Percentiles rank a stretch among this genome's conserved stretches.
phyloP scores from a whole-genome alignment of 2,113 vertebrate species.

The Bambusicola thoracicus region DNA sequence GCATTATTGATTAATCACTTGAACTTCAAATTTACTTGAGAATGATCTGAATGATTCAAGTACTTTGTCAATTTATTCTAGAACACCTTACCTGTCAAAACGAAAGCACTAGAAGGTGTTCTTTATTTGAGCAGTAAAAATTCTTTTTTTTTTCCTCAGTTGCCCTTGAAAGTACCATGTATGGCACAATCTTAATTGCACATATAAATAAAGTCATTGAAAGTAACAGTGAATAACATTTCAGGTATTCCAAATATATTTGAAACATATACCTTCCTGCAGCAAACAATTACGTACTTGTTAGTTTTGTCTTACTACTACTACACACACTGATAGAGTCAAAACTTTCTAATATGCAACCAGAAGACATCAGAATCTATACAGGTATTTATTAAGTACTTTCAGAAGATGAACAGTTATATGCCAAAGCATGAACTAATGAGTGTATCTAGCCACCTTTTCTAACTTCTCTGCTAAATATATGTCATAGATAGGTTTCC shows the following conservation, averaged over 20 bases:
- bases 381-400: background rate
- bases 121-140: slow-evolving; percentile 15
- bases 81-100: slow-evolving; percentile 63
- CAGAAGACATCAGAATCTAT: background rate
- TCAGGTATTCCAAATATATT: background rate
- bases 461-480: background rate
- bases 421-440: background rate
- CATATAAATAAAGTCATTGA: background rate
- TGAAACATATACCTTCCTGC: background rate
- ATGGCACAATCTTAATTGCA: background rate
- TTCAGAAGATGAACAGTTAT: background rate
- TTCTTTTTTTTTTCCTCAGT: background rate
- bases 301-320: background rate
- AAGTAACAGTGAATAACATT: background rate
- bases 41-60: slow-evolving; percentile 55
- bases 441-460: background rate
- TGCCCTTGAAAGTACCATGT: background rate
- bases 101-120: slow-evolving; percentile 28
- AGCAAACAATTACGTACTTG: background rate
- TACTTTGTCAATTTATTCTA: slow-evolving; percentile 70
- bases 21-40: slow-evolving; percentile 70
- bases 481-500: background rate
- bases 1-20: slow-evolving; percentile 79
- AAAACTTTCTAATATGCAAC: background rate
- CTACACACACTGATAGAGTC: background rate